phyloP scores from a whole-genome alignment of 2,113 vertebrate species.

The Dendropsophus ebraccatus region DNA sequence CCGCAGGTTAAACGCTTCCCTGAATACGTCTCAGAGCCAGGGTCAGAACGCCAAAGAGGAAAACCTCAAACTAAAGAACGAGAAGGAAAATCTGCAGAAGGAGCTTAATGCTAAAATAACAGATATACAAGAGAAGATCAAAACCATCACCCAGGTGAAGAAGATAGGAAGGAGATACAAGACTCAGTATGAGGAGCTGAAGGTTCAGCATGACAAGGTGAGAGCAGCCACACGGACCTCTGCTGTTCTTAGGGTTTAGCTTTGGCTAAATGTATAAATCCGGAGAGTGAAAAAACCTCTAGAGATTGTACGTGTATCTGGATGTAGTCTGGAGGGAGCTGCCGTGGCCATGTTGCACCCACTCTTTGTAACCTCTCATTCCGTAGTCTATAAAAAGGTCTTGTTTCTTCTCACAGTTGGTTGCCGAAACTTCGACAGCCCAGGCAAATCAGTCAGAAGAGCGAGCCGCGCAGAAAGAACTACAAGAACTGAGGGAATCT shows the following conservation, averaged over 20 bases:
- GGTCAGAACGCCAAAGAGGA: conserved; percentile 84
- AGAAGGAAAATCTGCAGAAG: conserved; percentile 84
- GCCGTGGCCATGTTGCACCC: no score
- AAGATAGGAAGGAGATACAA: conserved; percentile 96
- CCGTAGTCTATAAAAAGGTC: neutral
- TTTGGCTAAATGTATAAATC: no score
- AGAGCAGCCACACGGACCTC: no score
- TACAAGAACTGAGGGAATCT: conserved; percentile 84
- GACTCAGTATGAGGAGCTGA: conserved; percentile 95
- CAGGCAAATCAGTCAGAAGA: conserved; percentile 83
- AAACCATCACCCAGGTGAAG: conserved; percentile 95
- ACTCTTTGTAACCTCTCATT: no score
- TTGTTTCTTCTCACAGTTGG: conserved; percentile 71
- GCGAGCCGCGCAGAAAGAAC: conserved; percentile 83
- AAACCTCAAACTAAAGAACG: conserved; percentile 77
- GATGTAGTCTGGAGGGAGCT: no score
- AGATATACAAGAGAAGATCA: conserved; percentile 88
- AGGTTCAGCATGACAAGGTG: conserved; percentile 90
- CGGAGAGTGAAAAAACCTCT: no score
- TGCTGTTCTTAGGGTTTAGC: no score
- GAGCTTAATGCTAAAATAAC: conserved; percentile 81
- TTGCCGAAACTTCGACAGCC: conserved; percentile 80
- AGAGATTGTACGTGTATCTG: no score
- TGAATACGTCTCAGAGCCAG: conserved; percentile 84
- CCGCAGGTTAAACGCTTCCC: conserved; percentile 79